phyloP scores from a whole-genome alignment of 2,888 invertebrate genomes.

The Stenodera caucasica region DNA sequence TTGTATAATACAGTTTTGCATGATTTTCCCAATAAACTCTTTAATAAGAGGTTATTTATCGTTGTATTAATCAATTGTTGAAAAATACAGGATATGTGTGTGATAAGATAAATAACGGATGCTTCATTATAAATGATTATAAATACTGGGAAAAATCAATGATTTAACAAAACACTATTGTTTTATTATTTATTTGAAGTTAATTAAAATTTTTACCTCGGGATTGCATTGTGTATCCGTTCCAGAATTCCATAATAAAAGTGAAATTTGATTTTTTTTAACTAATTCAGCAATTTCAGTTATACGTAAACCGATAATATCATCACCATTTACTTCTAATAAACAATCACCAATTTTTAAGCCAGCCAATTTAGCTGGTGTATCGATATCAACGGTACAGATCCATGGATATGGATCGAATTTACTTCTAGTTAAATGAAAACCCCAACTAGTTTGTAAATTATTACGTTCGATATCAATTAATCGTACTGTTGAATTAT shows the following conservation, averaged over 20 bases:
- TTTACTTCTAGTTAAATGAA: constrained; percentile 71
- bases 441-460: constrained; percentile 65
- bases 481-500: constrained; percentile 44
- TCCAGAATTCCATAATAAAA: constrained; percentile 59
- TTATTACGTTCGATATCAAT: constrained; percentile 65
- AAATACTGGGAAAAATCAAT: constrained; percentile 4
- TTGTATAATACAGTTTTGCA: no score
- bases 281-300: constrained; percentile 60
- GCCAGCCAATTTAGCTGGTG: constrained; percentile 67
- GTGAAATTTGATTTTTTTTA: constrained; percentile 53
- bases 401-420: constrained; percentile 87
- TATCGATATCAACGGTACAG: constrained; percentile 64
- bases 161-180: constrained; percentile 7
- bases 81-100: not conserved
- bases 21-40: not conserved
- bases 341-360: constrained; percentile 72
- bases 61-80: not conserved
- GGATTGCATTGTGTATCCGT: constrained; percentile 56
- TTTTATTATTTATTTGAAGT: not conserved
- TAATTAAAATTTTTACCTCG: constrained; percentile 45
- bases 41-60: not conserved
- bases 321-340: constrained; percentile 62
- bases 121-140: constrained; percentile 6
- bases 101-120: constrained; percentile 7
- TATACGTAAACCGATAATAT: constrained; percentile 59